These are phyloP conservation scores for Volucella zonaria DNA, from an alignment of 2,888 invertebrate species.

Conservation along the genomic window DNA sequence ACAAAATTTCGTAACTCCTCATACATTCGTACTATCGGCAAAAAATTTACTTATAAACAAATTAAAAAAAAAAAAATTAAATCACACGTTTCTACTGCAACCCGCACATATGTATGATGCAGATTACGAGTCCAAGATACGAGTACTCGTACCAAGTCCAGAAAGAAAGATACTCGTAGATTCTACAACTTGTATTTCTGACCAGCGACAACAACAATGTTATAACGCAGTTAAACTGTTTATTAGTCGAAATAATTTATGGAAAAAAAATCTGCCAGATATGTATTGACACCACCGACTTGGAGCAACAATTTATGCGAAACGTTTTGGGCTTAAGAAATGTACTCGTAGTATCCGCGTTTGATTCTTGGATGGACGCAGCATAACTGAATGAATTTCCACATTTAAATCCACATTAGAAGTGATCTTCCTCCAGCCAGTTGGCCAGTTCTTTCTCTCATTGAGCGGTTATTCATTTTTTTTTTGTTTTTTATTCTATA, in stretches of 20 bases:
- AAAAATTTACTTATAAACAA: conserved; percentile 8
- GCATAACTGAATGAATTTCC: conserved; percentile 82
- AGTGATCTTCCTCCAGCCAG: conserved; percentile 75
- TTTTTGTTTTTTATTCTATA: conserved; percentile 50
- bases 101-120: neutral
- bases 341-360: conserved; percentile 78
- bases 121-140: neutral
- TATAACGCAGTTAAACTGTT: conserved; percentile 10
- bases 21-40: too few relatives aligned
- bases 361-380: conserved; percentile 81
- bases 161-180: conserved; percentile 3
- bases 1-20: conserved; percentile 17
- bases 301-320: conserved; percentile 3
- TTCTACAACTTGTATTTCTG: neutral
- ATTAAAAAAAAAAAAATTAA: conserved; percentile 11
- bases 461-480: conserved; percentile 39
- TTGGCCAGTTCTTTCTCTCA: conserved; percentile 71
- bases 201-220: conserved; percentile 14
- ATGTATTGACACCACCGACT: conserved; percentile 31
- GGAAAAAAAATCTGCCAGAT: conserved; percentile 19
- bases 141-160: conserved; percentile 21
- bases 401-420: conserved; percentile 81
- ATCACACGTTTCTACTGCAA: neutral
- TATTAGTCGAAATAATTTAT: conserved; percentile 37
- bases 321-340: conserved; percentile 73